Conservation (phyloP, 2,888 invertebrate species). For the Cerastis rubricosa region DNA sequence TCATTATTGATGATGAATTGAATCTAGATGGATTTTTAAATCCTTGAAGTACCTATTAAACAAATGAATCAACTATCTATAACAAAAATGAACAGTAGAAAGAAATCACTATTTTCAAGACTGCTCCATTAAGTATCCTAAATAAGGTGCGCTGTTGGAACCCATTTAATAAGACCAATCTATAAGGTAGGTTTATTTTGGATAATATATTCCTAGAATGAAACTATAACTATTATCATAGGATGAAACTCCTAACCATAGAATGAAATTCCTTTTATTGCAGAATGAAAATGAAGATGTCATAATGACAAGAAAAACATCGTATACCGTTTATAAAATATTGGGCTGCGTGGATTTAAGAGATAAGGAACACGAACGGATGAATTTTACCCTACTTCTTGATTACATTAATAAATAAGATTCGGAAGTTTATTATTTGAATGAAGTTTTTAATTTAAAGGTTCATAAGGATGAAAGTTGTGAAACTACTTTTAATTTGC, state of each 20-base stretch:
- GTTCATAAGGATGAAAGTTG: background rate
- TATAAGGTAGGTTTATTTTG: background rate
- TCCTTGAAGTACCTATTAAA: background rate
- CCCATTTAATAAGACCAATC: background rate
- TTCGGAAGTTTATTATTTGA: background rate
- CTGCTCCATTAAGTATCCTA: slow-evolving; percentile 13
- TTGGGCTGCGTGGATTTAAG: background rate
- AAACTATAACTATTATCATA: background rate
- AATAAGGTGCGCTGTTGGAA: background rate
- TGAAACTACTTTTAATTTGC: background rate
- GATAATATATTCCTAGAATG: background rate
- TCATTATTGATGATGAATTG: background rate
- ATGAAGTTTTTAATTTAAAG: background rate
- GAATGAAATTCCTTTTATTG: background rate
- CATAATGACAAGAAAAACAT: background rate
- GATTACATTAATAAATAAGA: background rate
- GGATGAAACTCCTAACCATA: background rate
- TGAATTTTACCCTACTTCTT: no score
- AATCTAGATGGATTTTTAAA: background rate
- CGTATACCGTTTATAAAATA: background rate
- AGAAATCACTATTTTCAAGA: slow-evolving; percentile 21
- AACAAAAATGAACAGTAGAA: no score
- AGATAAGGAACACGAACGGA: background rate
- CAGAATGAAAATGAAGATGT: slow-evolving; percentile 8
- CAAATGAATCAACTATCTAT: slow-evolving; percentile 13